Base-by-base conservation (phyloP, 2,797 vertebrate species). In the Spheniscus humboldti region DNA sequence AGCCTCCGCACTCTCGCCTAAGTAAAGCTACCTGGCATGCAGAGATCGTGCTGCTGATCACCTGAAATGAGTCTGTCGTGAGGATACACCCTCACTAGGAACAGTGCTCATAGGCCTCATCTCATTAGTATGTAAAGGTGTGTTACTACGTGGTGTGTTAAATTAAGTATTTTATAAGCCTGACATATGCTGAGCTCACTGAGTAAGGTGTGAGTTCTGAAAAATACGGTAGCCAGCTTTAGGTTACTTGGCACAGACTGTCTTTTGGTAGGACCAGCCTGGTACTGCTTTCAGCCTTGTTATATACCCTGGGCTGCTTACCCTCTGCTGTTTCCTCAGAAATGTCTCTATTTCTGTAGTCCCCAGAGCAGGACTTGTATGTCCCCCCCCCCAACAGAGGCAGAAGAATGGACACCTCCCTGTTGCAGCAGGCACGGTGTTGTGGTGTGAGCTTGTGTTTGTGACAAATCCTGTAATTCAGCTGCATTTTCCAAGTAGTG, bases 351-450 rank as follows among this genome's bases (percentile, higher is more conserved):
- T 24, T n/a, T 53, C 47, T 33, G 37, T 17, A 10, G 18, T 20
- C 20, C 33, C 23, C 50, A 11, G n/a, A 35, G 53, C 4, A 4
- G 31, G 35, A 43, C 41, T 31, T 27, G 33, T n/a, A 2, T 14
- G 12, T 11, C 10, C 10, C 23, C 13, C 35, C 18, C 59, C 4
- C 41, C 37, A 25, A 1, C 25, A 27, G 3, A 14, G 47, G 6
- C 14, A 11, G 73, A 24, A 17, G 43, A 10, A 28, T 45, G 1
- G 0, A 24, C 52, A 22, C 30, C 28, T 68, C 63, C 15, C 57
- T 19, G 0, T 17, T 11, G 64, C 73, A 20, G 43, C 80, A 25
- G 66, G 52, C 9, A 8, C 4, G 5, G 23, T 1, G 1, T 2
- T 14, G 47, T 13, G 28, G 11, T 13, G 39, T 13, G 35, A 72